Conservation (phyloP, 2,797 vertebrate species). For the Hippopotamyrus pictus region DNA sequence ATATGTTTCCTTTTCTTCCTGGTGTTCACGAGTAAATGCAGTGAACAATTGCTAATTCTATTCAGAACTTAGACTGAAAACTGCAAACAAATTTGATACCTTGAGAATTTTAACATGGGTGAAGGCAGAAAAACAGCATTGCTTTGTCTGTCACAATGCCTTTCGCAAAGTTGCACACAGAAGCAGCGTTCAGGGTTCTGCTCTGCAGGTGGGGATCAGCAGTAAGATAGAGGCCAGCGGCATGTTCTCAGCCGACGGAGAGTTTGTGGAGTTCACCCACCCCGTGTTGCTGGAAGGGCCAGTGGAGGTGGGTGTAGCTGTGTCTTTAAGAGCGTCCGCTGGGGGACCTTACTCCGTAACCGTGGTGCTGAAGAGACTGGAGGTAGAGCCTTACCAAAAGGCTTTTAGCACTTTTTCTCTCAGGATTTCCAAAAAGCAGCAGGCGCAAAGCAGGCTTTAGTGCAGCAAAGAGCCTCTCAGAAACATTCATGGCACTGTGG, state of each 20-base stretch:
- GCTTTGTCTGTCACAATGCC: neutral
- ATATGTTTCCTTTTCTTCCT: neutral
- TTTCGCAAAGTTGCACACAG: neutral
- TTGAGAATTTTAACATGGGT: neutral
- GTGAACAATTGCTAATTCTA: neutral
- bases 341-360: neutral
- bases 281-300: conserved; percentile 63
- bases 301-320: conserved; percentile 69
- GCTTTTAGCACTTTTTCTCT: neutral
- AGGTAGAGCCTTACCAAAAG: neutral
- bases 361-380: neutral
- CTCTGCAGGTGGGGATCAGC: conserved; percentile 47
- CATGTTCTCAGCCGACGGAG: conserved; percentile 81
- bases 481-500: neutral
- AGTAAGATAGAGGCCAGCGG: conserved; percentile 53
- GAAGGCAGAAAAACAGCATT: neutral
- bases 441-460: neutral
- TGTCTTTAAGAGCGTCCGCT: neutral
- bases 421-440: neutral
- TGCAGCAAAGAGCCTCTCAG: neutral
- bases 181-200: conserved; percentile 4
- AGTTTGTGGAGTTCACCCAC: conserved; percentile 62
- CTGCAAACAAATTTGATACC: neutral
- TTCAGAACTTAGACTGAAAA: neutral
- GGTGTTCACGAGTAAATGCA: neutral